A percentile compares a stretch with the other conserved stretches of the same genome.
Evolutionary conservation across 2,797 vertebrate species (phyloP).

Genomic region (Epinephelus awoara): DNA sequence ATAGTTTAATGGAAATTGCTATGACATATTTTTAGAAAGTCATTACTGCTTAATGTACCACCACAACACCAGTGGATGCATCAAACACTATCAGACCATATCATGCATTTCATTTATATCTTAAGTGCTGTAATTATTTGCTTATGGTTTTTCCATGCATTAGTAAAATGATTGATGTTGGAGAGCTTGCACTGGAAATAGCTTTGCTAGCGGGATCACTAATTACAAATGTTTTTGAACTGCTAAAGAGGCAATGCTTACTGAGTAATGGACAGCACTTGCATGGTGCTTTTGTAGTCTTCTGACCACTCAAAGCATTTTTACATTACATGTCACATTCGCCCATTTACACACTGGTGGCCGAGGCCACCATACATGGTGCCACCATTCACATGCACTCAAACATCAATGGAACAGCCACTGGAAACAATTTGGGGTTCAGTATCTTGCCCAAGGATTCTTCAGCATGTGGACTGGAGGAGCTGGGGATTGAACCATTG

Average conservation of each 20-base stretch:
- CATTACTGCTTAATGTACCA: neutral
- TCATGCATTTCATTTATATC: neutral
- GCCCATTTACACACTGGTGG: too few species aligned
- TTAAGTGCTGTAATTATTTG: neutral
- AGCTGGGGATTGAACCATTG: too few species aligned
- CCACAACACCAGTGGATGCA: neutral
- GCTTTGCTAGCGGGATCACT: neutral
- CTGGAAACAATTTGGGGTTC: too few species aligned
- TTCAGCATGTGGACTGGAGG: too few species aligned
- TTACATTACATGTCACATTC: too few species aligned
- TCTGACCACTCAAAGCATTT: too few species aligned
- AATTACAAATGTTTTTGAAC: neutral
- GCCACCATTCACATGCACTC: too few species aligned
- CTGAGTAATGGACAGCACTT: too few species aligned
- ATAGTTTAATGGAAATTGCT: slow-evolving; percentile 55
- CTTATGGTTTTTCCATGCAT: neutral
- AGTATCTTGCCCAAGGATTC: too few species aligned
- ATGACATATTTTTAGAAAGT: slow-evolving; percentile 25
- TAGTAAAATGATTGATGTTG: neutral
- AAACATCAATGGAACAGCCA: too few species aligned
- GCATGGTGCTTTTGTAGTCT: too few species aligned
- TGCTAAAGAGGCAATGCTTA: neutral
- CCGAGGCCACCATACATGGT: too few species aligned
- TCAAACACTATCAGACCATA: neutral
- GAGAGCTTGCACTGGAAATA: neutral